Evolutionary conservation across 2,888 invertebrate genomes (phyloP).

Genomic region (Candidula unifasciata): DNA sequence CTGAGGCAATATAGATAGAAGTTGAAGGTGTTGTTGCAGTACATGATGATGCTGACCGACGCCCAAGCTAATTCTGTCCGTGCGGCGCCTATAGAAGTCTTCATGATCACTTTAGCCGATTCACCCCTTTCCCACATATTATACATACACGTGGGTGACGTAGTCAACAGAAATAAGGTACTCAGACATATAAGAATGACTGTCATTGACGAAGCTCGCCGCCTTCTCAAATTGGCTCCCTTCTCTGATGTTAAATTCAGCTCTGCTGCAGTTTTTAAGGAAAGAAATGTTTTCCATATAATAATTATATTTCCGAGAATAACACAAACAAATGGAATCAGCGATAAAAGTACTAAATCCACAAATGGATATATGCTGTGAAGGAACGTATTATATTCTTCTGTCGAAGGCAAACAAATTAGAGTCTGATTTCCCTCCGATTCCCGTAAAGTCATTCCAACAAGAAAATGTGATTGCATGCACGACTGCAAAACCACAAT

Average conservation of each 20-base stretch:
- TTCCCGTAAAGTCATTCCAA: conserved; percentile 55
- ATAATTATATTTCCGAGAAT: conserved; percentile 67
- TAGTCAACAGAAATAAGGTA: conserved; percentile 52
- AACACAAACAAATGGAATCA: conserved; percentile 65
- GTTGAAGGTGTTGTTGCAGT: conserved; percentile 54
- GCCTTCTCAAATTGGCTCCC: conserved; percentile 21
- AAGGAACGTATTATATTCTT: conserved; percentile 58
- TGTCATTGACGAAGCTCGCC: conserved; percentile 51
- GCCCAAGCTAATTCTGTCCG: conserved; percentile 50
- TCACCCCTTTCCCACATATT: conserved; percentile 52
- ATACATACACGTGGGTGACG: conserved; percentile 54
- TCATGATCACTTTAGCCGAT: neutral
- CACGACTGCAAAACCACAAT: conserved; percentile 53
- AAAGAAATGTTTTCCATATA: conserved; percentile 61
- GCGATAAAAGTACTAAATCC: conserved; percentile 63
- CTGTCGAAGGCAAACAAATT: conserved; percentile 23
- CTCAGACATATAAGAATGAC: conserved; percentile 49
- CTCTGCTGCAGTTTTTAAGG: conserved; percentile 51
- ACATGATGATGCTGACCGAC: conserved; percentile 52
- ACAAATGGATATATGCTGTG: conserved; percentile 65
- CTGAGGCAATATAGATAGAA: conserved; percentile 55
- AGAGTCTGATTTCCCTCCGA: neutral
- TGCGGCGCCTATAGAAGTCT: neutral
- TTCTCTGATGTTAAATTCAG: conserved; percentile 38
- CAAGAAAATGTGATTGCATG: conserved; percentile 61